Evolutionary conservation across 1,140 invertebrate genomes (phyloP).

Genomic region (Lithobius niger): DNA sequence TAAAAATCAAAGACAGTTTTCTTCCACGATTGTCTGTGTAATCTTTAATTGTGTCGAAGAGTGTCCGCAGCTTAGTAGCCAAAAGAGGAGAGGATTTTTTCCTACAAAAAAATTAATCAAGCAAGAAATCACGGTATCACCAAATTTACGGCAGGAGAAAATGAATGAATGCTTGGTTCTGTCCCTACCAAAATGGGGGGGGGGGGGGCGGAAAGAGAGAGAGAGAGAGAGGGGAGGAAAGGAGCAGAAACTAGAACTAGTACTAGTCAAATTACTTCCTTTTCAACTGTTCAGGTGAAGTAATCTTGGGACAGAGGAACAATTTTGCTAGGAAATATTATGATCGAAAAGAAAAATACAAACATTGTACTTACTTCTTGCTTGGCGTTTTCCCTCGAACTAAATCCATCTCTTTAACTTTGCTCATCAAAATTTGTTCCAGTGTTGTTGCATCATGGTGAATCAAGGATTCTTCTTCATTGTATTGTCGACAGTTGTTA

Average conservation of each 20-base stretch:
- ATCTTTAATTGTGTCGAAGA: conserved; percentile 80
- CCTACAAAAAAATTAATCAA: background rate
- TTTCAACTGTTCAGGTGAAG: no score
- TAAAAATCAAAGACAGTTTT: conserved; percentile 37
- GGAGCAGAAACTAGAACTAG: no score
- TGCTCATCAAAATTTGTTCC: conserved; percentile 69
- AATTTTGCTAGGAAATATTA: background rate
- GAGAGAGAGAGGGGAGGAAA: no score
- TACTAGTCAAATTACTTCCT: no score
- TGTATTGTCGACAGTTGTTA: conserved; percentile 86
- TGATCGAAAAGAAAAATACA: background rate
- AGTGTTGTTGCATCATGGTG: conserved; percentile 85
- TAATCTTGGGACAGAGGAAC: no score
- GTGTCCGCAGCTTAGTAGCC: conserved; percentile 61
- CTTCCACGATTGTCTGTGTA: conserved; percentile 41
- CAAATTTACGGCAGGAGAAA: no score
- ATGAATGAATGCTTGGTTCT: no score
- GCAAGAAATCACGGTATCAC: no score
- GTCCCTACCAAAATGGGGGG: no score
- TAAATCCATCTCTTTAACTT: conserved; percentile 57
- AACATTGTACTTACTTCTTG: conserved; percentile 5
- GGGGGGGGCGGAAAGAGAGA: no score
- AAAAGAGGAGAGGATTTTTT: conserved; percentile 18
- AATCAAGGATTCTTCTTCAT: conserved; percentile 88
- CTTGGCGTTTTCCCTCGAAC: conserved; percentile 4